Base-by-base conservation (phyloP, 2,113 vertebrate species). In the Sardina pilchardus region DNA sequence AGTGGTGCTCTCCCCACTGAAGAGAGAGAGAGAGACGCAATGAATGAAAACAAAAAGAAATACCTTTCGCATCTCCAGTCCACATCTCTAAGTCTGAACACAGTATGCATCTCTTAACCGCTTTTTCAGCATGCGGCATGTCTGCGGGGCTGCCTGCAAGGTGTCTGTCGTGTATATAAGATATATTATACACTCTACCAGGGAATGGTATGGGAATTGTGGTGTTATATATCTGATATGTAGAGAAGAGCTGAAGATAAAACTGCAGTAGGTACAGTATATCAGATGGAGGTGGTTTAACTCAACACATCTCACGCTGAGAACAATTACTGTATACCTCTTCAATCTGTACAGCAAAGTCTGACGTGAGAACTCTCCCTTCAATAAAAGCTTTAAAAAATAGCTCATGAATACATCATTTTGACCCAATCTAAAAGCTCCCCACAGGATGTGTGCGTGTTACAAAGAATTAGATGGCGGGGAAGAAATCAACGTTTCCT, bases 31-130 rank as follows among this genome's bases (percentile, higher is more conserved):
- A 26, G 53, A 48, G 81, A 63, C 83, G 30, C 7, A 56, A 83
- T 36, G 39, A 81, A 83, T 36, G 30, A 83, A 84, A 84, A n/a
- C 59, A 59, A 36, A 36, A 67, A n/a, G 63, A 63, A 44, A 83
- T 10, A 56, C 44, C 30, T 82, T 34, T 24, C 24, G 39, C 30
- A 53, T 53, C 5, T 53, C 17, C n/a, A 67, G 26, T 63, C 24
- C 1, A 53, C 4, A 53, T 53, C 17, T 19, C 16, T 19, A 59
- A 59, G 53, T 6, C 53, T 78, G 30, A 5, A 5, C 30, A 39
- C 59, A n/a, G 45, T 26, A 26, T 9, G 24, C 17, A 78, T 39
- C 30, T 78, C 71, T 78, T 71, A 26, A 7, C 7, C 26, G n/a
- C 6, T 71, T 75, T 36, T 19, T 14, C 16, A 78, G 30, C 36